phyloP scores from a whole-genome alignment of 2,113 vertebrate species.

The Calypte anna region DNA sequence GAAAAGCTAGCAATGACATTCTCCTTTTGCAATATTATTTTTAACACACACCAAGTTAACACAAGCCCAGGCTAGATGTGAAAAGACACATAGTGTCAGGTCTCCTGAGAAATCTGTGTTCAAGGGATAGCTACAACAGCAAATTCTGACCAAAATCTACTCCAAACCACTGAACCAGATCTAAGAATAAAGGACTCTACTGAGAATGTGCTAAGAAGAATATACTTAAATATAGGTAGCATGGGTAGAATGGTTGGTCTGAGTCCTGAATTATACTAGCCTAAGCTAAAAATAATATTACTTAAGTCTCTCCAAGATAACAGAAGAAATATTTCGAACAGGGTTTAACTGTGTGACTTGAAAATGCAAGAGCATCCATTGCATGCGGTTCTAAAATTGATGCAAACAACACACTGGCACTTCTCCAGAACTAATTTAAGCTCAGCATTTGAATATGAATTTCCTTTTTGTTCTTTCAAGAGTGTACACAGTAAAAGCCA shows the following conservation, averaged over 20 bases:
- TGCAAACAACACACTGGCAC: conserved; percentile 34
- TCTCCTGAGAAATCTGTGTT: background rate
- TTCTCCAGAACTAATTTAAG: conserved; percentile 66
- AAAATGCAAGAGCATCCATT: conserved; percentile 49
- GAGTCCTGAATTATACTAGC: conserved; percentile 38
- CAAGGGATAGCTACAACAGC: background rate
- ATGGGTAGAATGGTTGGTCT: background rate
- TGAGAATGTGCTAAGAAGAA: background rate
- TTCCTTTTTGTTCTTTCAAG: conserved; percentile 54
- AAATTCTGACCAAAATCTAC: background rate
- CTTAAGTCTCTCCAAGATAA: background rate
- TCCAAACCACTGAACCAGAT: background rate
- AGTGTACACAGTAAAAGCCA: background rate
- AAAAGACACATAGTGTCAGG: background rate
- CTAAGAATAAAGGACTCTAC: conserved; percentile 12
- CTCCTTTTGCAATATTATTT: conserved; percentile 31
- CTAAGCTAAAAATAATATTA: conserved; percentile 40
- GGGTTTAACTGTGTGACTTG: conserved; percentile 54
- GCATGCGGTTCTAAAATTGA: conserved; percentile 51
- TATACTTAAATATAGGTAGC: background rate
- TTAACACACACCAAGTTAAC: conserved; percentile 22
- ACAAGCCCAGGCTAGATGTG: background rate
- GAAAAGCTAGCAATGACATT: conserved; percentile 24
- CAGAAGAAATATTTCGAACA: conserved; percentile 25
- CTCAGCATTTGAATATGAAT: conserved; percentile 59